Percentiles rank a stretch among this genome's conserved stretches.
phyloP scores from a whole-genome alignment of 2,888 invertebrate species.

The Gnatocerus cornutus region DNA sequence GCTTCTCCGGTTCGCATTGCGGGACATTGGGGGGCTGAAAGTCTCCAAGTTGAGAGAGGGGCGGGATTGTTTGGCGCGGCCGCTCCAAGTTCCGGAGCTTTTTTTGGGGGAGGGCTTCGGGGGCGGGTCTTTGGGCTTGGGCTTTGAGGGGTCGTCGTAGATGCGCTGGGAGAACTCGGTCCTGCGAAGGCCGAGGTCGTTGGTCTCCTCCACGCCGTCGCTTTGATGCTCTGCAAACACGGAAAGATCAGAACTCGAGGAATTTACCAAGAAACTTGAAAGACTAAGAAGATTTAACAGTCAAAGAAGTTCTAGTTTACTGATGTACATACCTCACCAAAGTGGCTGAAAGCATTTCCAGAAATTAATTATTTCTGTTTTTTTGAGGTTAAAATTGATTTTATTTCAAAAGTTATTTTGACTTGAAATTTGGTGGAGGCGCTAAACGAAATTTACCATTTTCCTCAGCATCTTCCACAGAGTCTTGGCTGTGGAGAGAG shows the following conservation, averaged over 20 bases:
- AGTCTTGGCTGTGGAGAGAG: slow-evolving; percentile 82
- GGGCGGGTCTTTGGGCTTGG: slow-evolving; percentile 37
- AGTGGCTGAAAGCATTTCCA: too few relatives aligned
- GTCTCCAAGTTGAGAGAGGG: slow-evolving; percentile 78
- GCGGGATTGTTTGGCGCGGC: slow-evolving; percentile 73
- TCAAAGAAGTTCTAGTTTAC: too few relatives aligned
- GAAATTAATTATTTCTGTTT: too few relatives aligned
- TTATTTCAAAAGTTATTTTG: too few relatives aligned
- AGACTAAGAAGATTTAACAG: too few relatives aligned
- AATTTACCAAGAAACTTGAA: too few relatives aligned
- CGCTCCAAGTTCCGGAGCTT: slow-evolving; percentile 82
- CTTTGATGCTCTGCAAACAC: slow-evolving; percentile 53
- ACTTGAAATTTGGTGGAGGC: too few relatives aligned
- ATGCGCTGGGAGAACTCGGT: slow-evolving; percentile 80
- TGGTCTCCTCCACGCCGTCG: slow-evolving; percentile 78
- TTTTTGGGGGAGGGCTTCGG: slow-evolving; percentile 63
- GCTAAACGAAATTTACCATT: slow-evolving; percentile 75
- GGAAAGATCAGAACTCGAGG: not conserved
- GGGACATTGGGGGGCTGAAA: slow-evolving; percentile 70
- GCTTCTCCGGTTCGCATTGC: slow-evolving; percentile 68
- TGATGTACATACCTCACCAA: too few relatives aligned
- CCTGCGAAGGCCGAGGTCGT: slow-evolving; percentile 81
- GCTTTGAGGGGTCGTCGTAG: slow-evolving; percentile 70
- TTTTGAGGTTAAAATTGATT: too few relatives aligned
- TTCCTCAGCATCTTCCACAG: slow-evolving; percentile 82